Evolutionary conservation across 2,113 vertebrate genomes (phyloP).

Genomic region (Malurus alboscapulatus): DNA sequence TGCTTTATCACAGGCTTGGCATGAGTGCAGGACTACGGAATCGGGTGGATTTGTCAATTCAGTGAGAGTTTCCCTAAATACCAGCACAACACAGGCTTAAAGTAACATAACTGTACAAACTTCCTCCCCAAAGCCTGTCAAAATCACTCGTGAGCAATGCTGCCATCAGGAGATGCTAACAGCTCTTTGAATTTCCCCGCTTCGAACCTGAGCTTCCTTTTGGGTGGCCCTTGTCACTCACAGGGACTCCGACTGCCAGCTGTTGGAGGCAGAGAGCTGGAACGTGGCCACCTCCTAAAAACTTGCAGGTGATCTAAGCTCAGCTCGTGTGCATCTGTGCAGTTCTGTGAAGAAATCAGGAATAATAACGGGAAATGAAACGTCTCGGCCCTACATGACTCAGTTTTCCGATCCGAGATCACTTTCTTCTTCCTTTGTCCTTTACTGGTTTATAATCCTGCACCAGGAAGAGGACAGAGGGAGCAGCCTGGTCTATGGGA

Average conservation of each 20-base stretch:
- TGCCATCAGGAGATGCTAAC: background rate
- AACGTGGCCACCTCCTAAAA: background rate
- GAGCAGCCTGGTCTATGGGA: background rate
- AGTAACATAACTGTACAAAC: background rate
- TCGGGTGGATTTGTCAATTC: background rate
- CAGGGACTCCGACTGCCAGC: background rate
- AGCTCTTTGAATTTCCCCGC: background rate
- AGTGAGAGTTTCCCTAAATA: background rate
- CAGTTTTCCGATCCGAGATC: background rate
- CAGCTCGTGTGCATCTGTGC: background rate
- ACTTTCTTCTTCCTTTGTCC: background rate
- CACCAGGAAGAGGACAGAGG: background rate
- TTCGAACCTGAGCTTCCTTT: background rate
- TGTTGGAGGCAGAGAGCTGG: background rate
- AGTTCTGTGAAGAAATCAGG: background rate
- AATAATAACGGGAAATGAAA: slow-evolving; percentile 10
- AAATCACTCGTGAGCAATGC: background rate
- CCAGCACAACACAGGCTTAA: background rate
- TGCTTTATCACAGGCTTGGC: background rate
- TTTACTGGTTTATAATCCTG: background rate
- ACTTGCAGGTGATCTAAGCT: slow-evolving; percentile 16
- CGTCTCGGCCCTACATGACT: background rate
- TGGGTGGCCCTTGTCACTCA: slow-evolving; percentile 7
- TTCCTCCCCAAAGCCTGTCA: background rate
- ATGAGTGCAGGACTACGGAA: accelerated